These are phyloP conservation scores for Apotomis betuletana DNA, from an alignment of 2,888 invertebrate genomes.

Conservation along the genomic window DNA sequence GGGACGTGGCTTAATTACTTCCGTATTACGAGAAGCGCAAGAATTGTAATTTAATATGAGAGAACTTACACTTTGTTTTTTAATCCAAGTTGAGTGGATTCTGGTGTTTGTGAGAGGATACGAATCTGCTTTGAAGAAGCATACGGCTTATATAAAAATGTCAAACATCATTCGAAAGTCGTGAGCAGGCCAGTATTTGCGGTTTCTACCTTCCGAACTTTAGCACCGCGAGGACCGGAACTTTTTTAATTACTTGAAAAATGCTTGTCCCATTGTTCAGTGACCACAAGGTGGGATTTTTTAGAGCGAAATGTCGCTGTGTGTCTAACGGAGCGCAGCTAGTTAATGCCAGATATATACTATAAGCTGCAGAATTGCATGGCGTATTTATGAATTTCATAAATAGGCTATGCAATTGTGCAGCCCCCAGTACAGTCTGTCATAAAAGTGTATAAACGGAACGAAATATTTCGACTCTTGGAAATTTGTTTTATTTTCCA, in stretches of 20 bases:
- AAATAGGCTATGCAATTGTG: too few species aligned
- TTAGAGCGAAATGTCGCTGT: background rate
- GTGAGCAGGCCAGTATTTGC: background rate
- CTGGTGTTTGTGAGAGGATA: too few species aligned
- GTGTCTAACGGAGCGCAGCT: too few species aligned
- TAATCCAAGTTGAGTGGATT: background rate
- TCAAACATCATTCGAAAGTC: background rate
- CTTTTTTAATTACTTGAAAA: conserved; percentile 22
- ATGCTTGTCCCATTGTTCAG: conserved; percentile 1
- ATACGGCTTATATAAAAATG: background rate
- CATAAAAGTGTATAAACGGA: too few species aligned
- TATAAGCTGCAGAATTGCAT: too few species aligned
- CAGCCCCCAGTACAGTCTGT: too few species aligned
- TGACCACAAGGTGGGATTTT: background rate
- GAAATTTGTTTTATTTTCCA: too few species aligned
- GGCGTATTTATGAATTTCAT: too few species aligned
- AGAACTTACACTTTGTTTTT: background rate
- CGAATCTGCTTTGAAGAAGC: background rate
- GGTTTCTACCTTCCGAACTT: conserved; percentile 20
- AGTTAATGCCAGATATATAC: too few species aligned
- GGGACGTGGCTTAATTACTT: background rate
- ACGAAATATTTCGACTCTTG: too few species aligned
- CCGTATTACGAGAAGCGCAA: background rate
- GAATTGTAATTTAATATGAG: background rate
- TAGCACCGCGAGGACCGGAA: conserved; percentile 1